Evolutionary conservation across 1,140 invertebrate species (phyloP), one percentile per base, ranked within the genome.

Genomic region (Drosophila dunni): DNA sequence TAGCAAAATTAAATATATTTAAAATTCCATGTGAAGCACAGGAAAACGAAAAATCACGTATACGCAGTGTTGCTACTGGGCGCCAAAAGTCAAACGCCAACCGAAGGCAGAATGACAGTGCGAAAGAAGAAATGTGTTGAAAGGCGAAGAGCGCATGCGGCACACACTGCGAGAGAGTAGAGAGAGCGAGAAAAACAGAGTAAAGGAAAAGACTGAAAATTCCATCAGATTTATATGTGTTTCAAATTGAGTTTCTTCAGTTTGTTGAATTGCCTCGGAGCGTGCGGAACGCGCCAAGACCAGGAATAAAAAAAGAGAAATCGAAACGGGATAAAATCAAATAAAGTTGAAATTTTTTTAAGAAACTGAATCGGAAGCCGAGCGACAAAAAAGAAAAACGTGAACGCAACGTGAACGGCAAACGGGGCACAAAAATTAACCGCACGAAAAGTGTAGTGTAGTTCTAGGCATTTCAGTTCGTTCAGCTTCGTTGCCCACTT

Each of bases 251-350:
- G 24, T 71, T 86, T 75, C 75, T 85, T 91, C 72, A 90, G 88
- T 90, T 88, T 83, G 88, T 84, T 45, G 75, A 81, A 88, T 86
- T 80, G 72, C 82, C 79, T 90, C 70, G 82, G 71, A 88, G 75
- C 78, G 75, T 60, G 56, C 83, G 82, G 79, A 89, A 79, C 75
- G 69, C 65, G 82, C 75, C 57, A 73, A 74, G 46, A 38, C 51
- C 15, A 50, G 54, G 58, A 20, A 34, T 13, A 29, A 56, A 46
- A 2, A 1, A 61, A 76, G 42, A 13, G 45, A 60, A 75, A 50
- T 44, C 33, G 38, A 46, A 78, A 61, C 57, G 44, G 58, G 6
- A 29, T 29, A 29, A 29, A 76, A 45, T 29, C 56, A 20, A 24
- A 20, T 29, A 48, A 40, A 61, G 72, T 44, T 11, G 48, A 62